Percentiles rank a stretch among this genome's conserved stretches.
Evolutionary conservation across 2,888 invertebrate genomes (phyloP).

Genomic region (Hypselothyrea guttata): DNA sequence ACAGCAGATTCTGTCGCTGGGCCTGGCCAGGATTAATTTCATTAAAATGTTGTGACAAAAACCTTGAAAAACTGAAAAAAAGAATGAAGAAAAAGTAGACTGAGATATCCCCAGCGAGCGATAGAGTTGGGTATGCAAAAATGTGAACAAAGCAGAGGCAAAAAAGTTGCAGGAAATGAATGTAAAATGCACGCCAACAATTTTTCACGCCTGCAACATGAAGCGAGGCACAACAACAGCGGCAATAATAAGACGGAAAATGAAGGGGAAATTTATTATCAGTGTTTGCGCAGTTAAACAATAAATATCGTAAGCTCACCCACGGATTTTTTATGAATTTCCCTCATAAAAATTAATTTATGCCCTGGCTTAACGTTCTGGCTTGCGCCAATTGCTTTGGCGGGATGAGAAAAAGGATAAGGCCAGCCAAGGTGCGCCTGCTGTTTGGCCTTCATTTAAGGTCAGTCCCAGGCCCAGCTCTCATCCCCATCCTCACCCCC

Average conservation of each 20-base stretch:
- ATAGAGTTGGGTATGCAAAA: conserved; percentile 33
- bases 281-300: conserved; percentile 61
- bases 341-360: conserved; percentile 55
- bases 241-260: conserved; percentile 18
- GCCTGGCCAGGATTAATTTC: conserved; percentile 62
- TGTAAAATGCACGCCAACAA: conserved; percentile 58
- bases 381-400: conserved; percentile 24
- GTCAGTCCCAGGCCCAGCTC: conserved; percentile 4
- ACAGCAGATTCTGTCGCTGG: conserved; percentile 23
- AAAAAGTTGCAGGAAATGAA: conserved; percentile 32
- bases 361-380: conserved; percentile 27
- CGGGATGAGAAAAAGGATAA: conserved; percentile 16
- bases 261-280: conserved; percentile 55
- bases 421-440: conserved; percentile 39
- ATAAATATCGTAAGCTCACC: conserved; percentile 48
- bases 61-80: conserved; percentile 54
- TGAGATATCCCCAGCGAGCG: neutral
- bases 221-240: conserved; percentile 25
- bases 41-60: conserved; percentile 57
- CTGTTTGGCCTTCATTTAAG: conserved; percentile 36
- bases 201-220: conserved; percentile 55
- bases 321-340: conserved; percentile 40
- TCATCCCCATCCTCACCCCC: neutral
- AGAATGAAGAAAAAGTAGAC: neutral
- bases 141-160: conserved; percentile 6